These are phyloP conservation scores for Meloidogyne exigua DNA, from an alignment of 1,140 invertebrate species.

Conservation along the genomic window DNA sequence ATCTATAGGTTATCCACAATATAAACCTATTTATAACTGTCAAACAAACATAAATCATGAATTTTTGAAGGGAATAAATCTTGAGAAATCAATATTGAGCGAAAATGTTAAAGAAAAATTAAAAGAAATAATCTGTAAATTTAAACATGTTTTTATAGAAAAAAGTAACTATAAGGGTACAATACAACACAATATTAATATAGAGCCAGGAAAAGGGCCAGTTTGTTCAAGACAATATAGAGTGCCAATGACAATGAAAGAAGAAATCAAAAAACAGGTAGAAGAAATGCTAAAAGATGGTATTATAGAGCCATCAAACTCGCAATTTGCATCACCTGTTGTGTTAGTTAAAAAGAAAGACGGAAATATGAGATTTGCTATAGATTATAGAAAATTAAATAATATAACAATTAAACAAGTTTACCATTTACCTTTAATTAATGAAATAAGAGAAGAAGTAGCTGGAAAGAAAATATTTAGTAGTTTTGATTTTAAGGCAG, in stretches of 20 bases:
- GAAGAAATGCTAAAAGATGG: constrained; percentile 4
- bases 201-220: background rate
- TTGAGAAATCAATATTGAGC: background rate
- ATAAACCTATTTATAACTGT: background rate
- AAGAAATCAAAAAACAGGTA: constrained; percentile 8
- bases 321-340: background rate
- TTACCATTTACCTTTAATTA: constrained; percentile 20
- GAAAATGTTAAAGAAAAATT: background rate
- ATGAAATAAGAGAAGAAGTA: constrained; percentile 20
- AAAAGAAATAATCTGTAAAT: constrained; percentile 3
- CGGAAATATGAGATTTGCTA: background rate
- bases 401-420: constrained; percentile 17
- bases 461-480: constrained; percentile 19
- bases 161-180: constrained; percentile 17
- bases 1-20: background rate
- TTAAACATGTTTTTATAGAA: constrained; percentile 11
- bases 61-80: constrained; percentile 3
- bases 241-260: constrained; percentile 12
- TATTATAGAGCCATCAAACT: background rate
- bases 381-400: constrained; percentile 28
- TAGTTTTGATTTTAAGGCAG: constrained; percentile 24
- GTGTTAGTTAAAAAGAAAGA: constrained; percentile 14
- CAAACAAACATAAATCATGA: background rate
- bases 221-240: constrained; percentile 1
- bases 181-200: background rate